phyloP scores from a whole-genome alignment of 2,888 invertebrate genomes.

The Chrysomela aeneicollis region DNA sequence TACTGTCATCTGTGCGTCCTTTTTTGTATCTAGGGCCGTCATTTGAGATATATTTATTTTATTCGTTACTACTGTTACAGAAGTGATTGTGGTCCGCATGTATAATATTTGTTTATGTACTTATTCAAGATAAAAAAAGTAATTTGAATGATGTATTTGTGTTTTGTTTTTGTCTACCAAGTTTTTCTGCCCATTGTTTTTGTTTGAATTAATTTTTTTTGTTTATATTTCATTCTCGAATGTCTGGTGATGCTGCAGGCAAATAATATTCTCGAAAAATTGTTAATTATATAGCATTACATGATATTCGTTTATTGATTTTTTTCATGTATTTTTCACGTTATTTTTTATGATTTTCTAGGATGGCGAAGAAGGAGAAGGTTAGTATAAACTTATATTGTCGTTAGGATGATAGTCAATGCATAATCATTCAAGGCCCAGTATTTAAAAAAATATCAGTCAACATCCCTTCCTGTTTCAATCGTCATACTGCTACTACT shows the following conservation, averaged over 20 bases:
- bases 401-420: background rate
- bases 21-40: conserved; percentile 23
- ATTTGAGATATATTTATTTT: conserved; percentile 43
- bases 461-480: too few relatives aligned
- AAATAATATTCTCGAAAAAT: too few relatives aligned
- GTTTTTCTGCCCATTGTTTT: background rate
- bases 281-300: background rate
- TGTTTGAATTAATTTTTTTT: conserved; percentile 6
- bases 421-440: too few relatives aligned
- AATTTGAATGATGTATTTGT: conserved; percentile 34
- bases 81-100: conserved; percentile 41
- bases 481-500: too few relatives aligned
- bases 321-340: conserved; percentile 19
- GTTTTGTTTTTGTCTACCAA: conserved; percentile 25
- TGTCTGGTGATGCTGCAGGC: background rate
- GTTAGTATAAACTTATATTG: conserved; percentile 15
- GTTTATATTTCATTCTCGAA: background rate
- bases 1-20: conserved; percentile 25
- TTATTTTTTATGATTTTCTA: conserved; percentile 32
- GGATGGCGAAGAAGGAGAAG: conserved; percentile 44
- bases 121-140: conserved; percentile 39
- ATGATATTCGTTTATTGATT: conserved; percentile 23
- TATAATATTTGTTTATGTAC: conserved; percentile 43
- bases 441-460: too few relatives aligned
- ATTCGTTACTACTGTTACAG: conserved; percentile 32